Conservation (phyloP, 2,797 vertebrate genomes). For the Syngnathus rostellatus region DNA sequence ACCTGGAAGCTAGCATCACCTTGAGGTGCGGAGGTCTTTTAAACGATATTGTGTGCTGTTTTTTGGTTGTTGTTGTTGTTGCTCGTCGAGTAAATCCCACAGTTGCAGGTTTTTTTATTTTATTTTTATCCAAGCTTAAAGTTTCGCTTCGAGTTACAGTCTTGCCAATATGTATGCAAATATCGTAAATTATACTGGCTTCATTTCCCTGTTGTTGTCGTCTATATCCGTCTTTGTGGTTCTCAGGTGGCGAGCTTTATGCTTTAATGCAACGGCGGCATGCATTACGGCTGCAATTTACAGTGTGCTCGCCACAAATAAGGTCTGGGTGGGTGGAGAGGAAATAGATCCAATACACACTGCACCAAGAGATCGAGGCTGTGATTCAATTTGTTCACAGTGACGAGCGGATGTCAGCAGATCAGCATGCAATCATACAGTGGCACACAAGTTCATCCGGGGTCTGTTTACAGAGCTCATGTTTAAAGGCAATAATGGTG, state of each 20-base stretch:
- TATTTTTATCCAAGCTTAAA: slow-evolving; percentile 41
- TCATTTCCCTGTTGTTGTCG: slow-evolving; percentile 37
- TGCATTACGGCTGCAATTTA: slow-evolving; percentile 46
- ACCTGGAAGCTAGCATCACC: slow-evolving; percentile 40
- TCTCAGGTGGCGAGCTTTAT: slow-evolving; percentile 41
- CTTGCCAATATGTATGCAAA: slow-evolving; percentile 69
- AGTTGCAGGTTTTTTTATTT: slow-evolving; percentile 27
- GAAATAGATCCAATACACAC: slow-evolving; percentile 18
- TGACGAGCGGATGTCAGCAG: slow-evolving; percentile 12
- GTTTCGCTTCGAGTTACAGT: slow-evolving; percentile 53
- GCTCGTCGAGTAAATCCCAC: neutral
- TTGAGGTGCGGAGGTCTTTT: slow-evolving; percentile 29
- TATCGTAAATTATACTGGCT: slow-evolving; percentile 55
- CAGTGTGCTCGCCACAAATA: slow-evolving; percentile 26
- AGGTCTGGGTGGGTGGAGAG: slow-evolving; percentile 9
- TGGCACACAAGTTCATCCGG: neutral
- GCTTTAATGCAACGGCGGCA: slow-evolving; percentile 38
- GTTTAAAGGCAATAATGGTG: neutral
- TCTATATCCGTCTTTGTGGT: slow-evolving; percentile 26
- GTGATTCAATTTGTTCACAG: slow-evolving; percentile 24
- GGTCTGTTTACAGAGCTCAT: neutral
- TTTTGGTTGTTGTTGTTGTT: neutral
- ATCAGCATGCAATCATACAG: slow-evolving; percentile 3
- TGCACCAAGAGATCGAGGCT: slow-evolving; percentile 19
- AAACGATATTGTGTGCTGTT: neutral